These are phyloP conservation scores for Hyles vespertilio DNA, from an alignment of 1,140 invertebrate species.

Conservation along the genomic window DNA sequence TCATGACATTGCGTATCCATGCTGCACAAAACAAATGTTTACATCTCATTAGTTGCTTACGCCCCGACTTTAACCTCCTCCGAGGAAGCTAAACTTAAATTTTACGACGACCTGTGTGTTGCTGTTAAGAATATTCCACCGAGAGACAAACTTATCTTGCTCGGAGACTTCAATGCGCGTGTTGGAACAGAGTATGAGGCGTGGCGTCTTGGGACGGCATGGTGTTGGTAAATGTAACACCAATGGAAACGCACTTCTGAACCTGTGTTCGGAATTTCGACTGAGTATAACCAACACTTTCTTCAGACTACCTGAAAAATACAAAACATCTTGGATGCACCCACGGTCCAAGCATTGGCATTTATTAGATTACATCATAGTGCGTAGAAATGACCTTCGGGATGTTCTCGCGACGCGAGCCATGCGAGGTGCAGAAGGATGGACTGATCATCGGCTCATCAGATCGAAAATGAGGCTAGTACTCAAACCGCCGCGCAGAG, in stretches of 20 bases:
- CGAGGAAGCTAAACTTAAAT: constrained; percentile 20
- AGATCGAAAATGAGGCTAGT: constrained; percentile 20
- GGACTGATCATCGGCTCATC: constrained; percentile 19
- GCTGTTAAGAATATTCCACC: constrained; percentile 7
- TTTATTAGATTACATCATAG: background rate
- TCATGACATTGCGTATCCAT: constrained; percentile 20
- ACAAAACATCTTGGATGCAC: constrained; percentile 18
- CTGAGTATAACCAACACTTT: constrained; percentile 11
- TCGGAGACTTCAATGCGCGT: constrained; percentile 24
- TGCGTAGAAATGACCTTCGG: no score
- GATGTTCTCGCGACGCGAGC: background rate
- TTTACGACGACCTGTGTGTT: constrained; percentile 18
- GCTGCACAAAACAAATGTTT: constrained; percentile 10
- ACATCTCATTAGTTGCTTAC: constrained; percentile 21
- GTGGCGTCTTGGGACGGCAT: constrained; percentile 15
- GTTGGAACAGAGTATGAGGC: constrained; percentile 5
- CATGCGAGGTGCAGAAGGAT: constrained; percentile 20
- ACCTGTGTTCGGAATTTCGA: background rate
- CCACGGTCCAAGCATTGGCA: constrained; percentile 14
- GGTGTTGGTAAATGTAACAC: constrained; percentile 18
- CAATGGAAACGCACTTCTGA: constrained; percentile 9
- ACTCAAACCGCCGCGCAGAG: constrained; percentile 16
- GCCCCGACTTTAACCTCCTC: constrained; percentile 17
- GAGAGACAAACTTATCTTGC: constrained; percentile 10
- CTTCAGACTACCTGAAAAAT: constrained; percentile 16